A percentile compares a stretch with the other conserved stretches of the same genome.
Evolutionary conservation across 92 coral and sea anemone genomes (phyloP).

Genomic region (Porites lobata): DNA sequence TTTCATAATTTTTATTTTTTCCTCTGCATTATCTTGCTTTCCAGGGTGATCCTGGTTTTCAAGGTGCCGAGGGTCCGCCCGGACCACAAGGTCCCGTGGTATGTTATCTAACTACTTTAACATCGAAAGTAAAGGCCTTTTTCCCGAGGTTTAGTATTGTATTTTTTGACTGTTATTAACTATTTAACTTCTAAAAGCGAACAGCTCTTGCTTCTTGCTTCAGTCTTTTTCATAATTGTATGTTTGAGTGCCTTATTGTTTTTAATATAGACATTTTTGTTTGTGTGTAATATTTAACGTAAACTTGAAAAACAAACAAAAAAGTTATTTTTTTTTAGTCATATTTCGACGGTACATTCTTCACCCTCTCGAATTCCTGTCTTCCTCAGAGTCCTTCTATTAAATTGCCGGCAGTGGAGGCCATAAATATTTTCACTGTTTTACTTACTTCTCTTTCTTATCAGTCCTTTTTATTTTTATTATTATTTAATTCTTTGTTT

Average conservation of each 20-base stretch:
- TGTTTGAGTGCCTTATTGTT: neutral
- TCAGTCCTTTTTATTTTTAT: neutral
- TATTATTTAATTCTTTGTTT: neutral
- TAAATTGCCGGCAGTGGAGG: too few relatives aligned
- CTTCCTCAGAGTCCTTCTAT: too few relatives aligned
- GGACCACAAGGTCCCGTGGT: conserved; percentile 43
- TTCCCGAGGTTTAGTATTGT: too few relatives aligned
- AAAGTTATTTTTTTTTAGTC: too few relatives aligned
- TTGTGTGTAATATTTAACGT: too few relatives aligned
- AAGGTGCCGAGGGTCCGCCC: conserved; percentile 30
- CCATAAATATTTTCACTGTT: too few relatives aligned
- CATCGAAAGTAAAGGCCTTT: too few relatives aligned
- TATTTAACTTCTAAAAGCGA: neutral
- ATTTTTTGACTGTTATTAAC: too few relatives aligned
- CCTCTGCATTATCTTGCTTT: neutral
- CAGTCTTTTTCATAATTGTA: neutral
- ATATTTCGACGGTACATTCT: too few relatives aligned
- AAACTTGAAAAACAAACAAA: neutral
- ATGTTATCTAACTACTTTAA: neutral
- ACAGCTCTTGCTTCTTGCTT: neutral
- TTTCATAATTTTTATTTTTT: neutral
- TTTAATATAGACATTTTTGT: too few relatives aligned
- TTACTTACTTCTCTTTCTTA: too few relatives aligned
- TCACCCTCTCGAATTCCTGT: too few relatives aligned
- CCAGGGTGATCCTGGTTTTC: conserved; percentile 32